Evolutionary conservation across 2,888 invertebrate genomes (phyloP), one percentile per base, ranked within the genome.

Genomic region (Leucophenga montana): DNA sequence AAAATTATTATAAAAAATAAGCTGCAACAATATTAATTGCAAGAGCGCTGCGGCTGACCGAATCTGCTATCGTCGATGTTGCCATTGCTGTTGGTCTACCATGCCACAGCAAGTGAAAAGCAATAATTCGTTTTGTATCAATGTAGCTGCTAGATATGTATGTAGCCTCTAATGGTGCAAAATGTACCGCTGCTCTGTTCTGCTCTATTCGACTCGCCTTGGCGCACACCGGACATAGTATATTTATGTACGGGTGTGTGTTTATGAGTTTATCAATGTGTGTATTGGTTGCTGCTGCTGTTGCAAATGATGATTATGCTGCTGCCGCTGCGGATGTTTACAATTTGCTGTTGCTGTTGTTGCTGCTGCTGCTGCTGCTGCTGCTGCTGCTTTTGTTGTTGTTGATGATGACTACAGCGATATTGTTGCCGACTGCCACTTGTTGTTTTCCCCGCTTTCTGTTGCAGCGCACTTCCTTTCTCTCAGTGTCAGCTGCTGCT

Each of bases 141-240:
- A 20, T 65, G 20, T 16, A 3, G 22, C 33, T 46, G 14, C 18
- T 44, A 66, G 54, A 54, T 66, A 54, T 46, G n/a, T n/a, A n/a
- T 59, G 31, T 33, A 59, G 9, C 44, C 62, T 33, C 56, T 56
- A 65, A 65, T 48, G 69, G 46, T 33, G 57, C 54, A 67, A 66
- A 70, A 70, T 70, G 33, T 70, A 70, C 70, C 70, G 70, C 70
- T 70, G 68, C 68, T 68, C 50, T 46, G 57, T 46, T 48, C 33
- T 27, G 33, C 59, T 59, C 33, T n/a, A n/a, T 16, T 59, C 33
- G 62, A 46, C 18, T 50, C 18, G 50, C 50, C 50, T 50, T 50
- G 50, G 50, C 50, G 50, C 50, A 50, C 50, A 50, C 50, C 50
- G 50, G 50, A 50, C 50, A 50, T 50, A n/a, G 18, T 50, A 39